Evolutionary conservation across 2,888 invertebrate genomes (phyloP).

Genomic region (Netelia inedita): DNA sequence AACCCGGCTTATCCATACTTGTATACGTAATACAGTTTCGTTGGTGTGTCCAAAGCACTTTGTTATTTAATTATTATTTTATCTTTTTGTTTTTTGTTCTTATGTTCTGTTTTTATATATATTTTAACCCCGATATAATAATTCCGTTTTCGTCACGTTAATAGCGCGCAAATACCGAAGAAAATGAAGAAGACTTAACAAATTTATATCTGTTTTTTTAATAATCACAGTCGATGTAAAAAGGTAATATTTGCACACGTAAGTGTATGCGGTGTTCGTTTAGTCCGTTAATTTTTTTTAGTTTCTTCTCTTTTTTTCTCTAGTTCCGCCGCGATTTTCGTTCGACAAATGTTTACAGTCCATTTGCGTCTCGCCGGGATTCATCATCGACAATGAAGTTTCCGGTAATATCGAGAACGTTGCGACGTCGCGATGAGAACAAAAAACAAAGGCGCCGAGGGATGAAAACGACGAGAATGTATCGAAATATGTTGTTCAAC

Average conservation of each 20-base stretch:
- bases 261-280: constrained; percentile 66
- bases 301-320: constrained; percentile 23
- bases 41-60: constrained; percentile 60
- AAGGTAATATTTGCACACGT: constrained; percentile 63
- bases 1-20: constrained; percentile 30
- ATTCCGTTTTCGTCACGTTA: constrained; percentile 31
- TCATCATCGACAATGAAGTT: constrained; percentile 3
- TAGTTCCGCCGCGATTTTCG: constrained; percentile 3
- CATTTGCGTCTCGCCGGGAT: constrained; percentile 22
- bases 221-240: constrained; percentile 81
- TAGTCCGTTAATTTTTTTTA: constrained; percentile 40
- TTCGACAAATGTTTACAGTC: constrained; percentile 31
- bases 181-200: constrained; percentile 74
- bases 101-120: too few relatives aligned
- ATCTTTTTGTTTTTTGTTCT: constrained; percentile 19
- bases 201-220: constrained; percentile 75
- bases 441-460: neutral
- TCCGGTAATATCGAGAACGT: neutral
- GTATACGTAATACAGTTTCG: constrained; percentile 46
- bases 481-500: neutral
- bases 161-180: constrained; percentile 44
- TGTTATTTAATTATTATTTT: constrained; percentile 49
- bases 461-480: neutral
- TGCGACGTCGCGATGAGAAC: neutral
- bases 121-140: constrained; percentile 28